phyloP scores from a whole-genome alignment of 2,113 vertebrate genomes.

The Cnemophilus loriae region DNA sequence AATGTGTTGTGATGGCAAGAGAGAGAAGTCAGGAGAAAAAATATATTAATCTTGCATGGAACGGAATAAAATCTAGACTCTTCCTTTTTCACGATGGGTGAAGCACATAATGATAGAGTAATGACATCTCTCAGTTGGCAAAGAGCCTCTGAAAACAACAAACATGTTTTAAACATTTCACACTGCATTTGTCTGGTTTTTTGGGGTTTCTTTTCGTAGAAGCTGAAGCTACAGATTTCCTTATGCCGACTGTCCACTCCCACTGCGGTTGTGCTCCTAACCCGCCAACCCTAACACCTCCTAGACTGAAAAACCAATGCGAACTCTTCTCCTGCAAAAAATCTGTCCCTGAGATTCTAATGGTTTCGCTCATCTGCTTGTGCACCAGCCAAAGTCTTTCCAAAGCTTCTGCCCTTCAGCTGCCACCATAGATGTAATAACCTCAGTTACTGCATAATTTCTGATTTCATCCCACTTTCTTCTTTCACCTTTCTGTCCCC shows the following conservation, averaged over 20 bases:
- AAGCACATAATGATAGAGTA: not conserved
- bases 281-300: not conserved
- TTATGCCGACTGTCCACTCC: not conserved
- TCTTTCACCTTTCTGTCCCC: not conserved
- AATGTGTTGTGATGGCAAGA: not conserved
- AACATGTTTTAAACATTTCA: not conserved
- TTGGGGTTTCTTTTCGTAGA: not conserved
- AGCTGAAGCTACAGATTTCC: not conserved
- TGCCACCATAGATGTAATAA: not conserved
- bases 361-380: not conserved
- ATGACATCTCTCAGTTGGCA: not conserved
- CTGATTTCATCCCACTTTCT: not conserved
- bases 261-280: not conserved
- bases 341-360: not conserved
- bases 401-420: not conserved
- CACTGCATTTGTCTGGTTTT: not conserved
- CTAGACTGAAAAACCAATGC: not conserved
- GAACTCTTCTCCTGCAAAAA: not conserved
- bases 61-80: not conserved
- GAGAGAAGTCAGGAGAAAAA: not conserved
- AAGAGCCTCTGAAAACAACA: not conserved
- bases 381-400: not conserved
- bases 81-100: not conserved
- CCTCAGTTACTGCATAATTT: not conserved
- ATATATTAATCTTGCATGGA: not conserved